Base-by-base conservation (phyloP, 1,140 invertebrate species). In the Aphaenogaster ashmeadi region DNA sequence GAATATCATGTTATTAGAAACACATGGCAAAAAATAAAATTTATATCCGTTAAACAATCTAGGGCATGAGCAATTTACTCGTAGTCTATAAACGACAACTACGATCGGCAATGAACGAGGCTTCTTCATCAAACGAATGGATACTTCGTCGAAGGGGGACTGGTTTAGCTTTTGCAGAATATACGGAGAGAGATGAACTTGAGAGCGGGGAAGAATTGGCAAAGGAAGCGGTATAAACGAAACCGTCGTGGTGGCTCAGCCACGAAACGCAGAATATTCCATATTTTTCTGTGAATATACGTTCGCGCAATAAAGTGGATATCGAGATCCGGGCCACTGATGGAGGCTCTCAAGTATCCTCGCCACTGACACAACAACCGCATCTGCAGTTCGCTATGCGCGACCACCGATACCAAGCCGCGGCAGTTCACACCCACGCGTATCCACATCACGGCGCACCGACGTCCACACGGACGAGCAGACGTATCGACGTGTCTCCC, bases 401-500 rank as follows among this genome's bases (percentile, higher is more conserved):
- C 88, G 74, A 87, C 74, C 88, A 90, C 80, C 79, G 87, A 62
- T 50, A 84, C 62, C 21, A 18, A 38, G 6, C 1, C 52, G 64
- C 36, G 52, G 44, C 78, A 87, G 47, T 77, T 52, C 21, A 62
- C 36, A 41, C 50, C 13, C 52, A 71, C 86, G 64, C 52, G 71
- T 72, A 77, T 81, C 47, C 77, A 87, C 52, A 52, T 47, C 58
- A 54, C 21, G 66, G 52, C n/a, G 38, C 66, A 72, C 27, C 36
- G 38, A 52, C 88, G 69, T 67, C 13, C 62, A 81, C 88, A 87
- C 52, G 71, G 56, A 38, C 60, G 54, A 52, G 54, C 72, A 80
- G 74, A 81, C 87, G 78, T 87, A 91, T 90, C 90, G 89, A 88
- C 83, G 89, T 86, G 87, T 88, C 89, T 72, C 66, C 69, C 84